phyloP scores from a whole-genome alignment of 2,888 invertebrate species.

The Tethea ocularis region DNA sequence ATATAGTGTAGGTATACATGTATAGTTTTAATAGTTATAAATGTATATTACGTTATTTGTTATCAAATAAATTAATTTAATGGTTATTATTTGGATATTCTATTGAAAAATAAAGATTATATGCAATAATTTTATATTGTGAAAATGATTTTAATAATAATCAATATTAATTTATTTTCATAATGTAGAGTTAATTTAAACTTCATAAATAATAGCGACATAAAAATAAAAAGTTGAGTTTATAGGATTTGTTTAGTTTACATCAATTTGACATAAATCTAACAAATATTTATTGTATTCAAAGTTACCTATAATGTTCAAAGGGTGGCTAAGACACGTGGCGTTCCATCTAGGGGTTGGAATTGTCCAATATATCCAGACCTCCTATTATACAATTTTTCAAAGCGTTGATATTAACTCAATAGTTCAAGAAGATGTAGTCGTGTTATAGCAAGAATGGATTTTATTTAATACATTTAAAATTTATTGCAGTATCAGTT shows the following conservation, averaged over 20 bases:
- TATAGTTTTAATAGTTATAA: too few species aligned
- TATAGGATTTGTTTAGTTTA: background rate
- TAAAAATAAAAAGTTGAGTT: background rate
- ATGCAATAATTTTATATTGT: too few species aligned
- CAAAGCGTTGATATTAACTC: slow-evolving; percentile 10
- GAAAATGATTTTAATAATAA: too few species aligned
- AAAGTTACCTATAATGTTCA: slow-evolving; percentile 48
- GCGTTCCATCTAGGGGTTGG: slow-evolving; percentile 50
- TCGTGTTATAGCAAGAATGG: slow-evolving; percentile 39
- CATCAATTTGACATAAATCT: slow-evolving; percentile 54
- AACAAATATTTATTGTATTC: slow-evolving; percentile 76
- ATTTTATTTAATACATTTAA: slow-evolving; percentile 75
- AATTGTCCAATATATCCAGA: slow-evolving; percentile 42
- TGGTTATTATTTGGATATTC: too few species aligned
- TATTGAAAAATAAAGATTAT: too few species aligned
- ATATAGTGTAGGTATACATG: too few species aligned
- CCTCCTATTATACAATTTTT: slow-evolving; percentile 23
- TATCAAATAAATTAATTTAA: too few species aligned
- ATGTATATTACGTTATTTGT: too few species aligned
- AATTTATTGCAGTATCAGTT: slow-evolving; percentile 70
- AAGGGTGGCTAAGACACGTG: slow-evolving; percentile 74
- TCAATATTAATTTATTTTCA: too few species aligned
- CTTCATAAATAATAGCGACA: too few species aligned
- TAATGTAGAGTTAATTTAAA: too few species aligned
- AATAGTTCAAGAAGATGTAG: slow-evolving; percentile 44